Evolutionary conservation across 2,797 vertebrate species (phyloP), one percentile per base, ranked within the genome.

Genomic region (Halcyon badia): DNA sequence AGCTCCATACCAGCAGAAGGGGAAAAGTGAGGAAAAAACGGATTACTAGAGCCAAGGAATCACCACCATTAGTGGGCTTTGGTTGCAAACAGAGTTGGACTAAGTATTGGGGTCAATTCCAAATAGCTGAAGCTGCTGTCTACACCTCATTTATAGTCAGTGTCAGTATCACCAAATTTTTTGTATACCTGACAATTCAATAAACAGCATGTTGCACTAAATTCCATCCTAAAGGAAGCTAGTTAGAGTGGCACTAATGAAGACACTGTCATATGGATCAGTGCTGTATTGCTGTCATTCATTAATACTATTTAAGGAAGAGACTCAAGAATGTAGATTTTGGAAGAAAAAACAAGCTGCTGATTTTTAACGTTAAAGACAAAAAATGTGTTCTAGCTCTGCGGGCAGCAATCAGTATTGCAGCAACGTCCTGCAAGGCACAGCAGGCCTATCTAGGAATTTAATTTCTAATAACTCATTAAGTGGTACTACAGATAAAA

Each of bases 401-500:
- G 62, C 77, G 42, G 75, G 39, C 26, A 78, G 41, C 85, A 28
- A 93, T 77, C 64, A 35, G 35, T 52, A 80, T 10, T 54, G 31
- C 64, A 83, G 52, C 33, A 75, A 71, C 20, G 70, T 28, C 57
- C 65, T 78, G 49, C 57, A 87, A 39, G 49, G 79, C 76, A 95
- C 24, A 92, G 78, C 14, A 20, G 30, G 31, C 64, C 79, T 66
- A 11, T 79, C 70, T 37, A 93, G 82, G 87, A 94, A 94, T 71
- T 87, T 70, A 64, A 87, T 94, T 94, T 91, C 76, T 87, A 85
- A 93, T n/a, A 92, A 72, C 65, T 92, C 82, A 90, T 93, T 83
- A 94, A 94, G 61, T 41, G 66, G 81, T 69, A 87, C 49, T 89
- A 92, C 21, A 91, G 82, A 90, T 51, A 94, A 88, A 94, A 94